Percentiles rank a stretch among this genome's conserved stretches.
Evolutionary conservation across 1,140 invertebrate genomes (phyloP).

Genomic region (Ladona fulva): DNA sequence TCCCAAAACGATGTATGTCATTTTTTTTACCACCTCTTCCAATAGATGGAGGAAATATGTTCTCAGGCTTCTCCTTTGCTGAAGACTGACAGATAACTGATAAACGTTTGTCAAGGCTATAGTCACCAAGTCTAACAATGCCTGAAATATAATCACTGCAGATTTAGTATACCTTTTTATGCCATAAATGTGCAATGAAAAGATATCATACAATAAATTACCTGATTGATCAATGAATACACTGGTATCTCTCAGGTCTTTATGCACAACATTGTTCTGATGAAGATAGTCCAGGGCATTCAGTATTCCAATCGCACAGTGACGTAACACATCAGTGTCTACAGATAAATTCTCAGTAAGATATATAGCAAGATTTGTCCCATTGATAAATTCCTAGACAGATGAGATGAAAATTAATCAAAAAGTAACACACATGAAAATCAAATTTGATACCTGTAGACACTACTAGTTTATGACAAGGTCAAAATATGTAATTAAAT

Average conservation of each 20-base stretch:
- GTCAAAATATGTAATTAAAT: neutral
- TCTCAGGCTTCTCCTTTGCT: conserved; percentile 27
- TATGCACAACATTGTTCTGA: conserved; percentile 67
- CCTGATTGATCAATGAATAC: conserved; percentile 52
- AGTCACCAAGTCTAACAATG: conserved; percentile 53
- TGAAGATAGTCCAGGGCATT: conserved; percentile 62
- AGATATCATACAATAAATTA: conserved; percentile 13
- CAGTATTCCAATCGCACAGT: conserved; percentile 53
- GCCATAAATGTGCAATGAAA: conserved; percentile 14
- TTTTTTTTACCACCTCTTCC: conserved; percentile 58
- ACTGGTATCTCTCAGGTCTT: conserved; percentile 55
- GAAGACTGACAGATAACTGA: conserved; percentile 38
- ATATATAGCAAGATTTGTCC: conserved; percentile 42
- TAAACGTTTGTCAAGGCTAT: conserved; percentile 57
- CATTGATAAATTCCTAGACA: conserved; percentile 55
- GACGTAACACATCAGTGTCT: conserved; percentile 48
- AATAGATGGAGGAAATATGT: conserved; percentile 41
- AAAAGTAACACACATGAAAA: neutral
- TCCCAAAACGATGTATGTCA: conserved; percentile 60
- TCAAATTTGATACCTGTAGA: neutral
- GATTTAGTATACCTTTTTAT: conserved; percentile 21
- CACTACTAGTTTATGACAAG: no score
- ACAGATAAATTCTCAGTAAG: conserved; percentile 44
- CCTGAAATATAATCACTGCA: conserved; percentile 27
- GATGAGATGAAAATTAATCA: conserved; percentile 22